Evolutionary conservation across 2,113 vertebrate genomes (phyloP), one percentile per base, ranked within the genome.

Genomic region (Zingel zingel): DNA sequence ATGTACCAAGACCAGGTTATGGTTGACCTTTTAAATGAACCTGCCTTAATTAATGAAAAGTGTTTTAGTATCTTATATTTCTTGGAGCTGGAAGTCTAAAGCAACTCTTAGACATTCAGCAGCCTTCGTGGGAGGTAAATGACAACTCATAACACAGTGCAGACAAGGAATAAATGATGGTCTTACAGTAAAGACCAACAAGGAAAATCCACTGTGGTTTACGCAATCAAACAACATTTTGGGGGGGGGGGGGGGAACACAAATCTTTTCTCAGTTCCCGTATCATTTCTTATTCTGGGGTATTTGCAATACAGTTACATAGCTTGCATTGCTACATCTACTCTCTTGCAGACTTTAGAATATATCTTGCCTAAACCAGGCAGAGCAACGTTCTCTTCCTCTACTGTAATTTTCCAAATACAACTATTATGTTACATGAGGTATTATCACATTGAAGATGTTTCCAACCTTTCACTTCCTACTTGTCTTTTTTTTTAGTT

Each of bases 371-470:
- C 6, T n/a, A 47, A 64, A 68, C 59, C 4, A 21, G 15, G 18
- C 15, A 57, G 0, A 63, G 10, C 3, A n/a, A 59, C 27, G 79
- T 72, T 79, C 30, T 72, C 61, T 86, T 87, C 73, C 82, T 63
- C 50, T 69, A 19, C 33, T 5, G 48, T 47, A 6, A 53, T 71
- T 59, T 72, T 68, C 30, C 69, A 8, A n/a, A 67, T n/a, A 14
- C 19, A 19, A 30, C 16, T 51, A 23, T 30, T 30, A 21, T 4
- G 27, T 64, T 16, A 18, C 39, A 10, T 50, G 23, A 48, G 8
- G n/a, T 33, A 2, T 18, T 19, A 61, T 8, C 33, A 8, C 14
- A 18, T 39, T 3, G 16, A 2, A 27, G 19, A 30, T 19, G 9
- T 10, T 59, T 66, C 14, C 16, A 80, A n/a, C 14, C 8, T 74